Percentiles rank a stretch among this genome's conserved stretches.
Conservation (phyloP, 2,113 vertebrate species). For the Muscicapa adusta region DNA sequence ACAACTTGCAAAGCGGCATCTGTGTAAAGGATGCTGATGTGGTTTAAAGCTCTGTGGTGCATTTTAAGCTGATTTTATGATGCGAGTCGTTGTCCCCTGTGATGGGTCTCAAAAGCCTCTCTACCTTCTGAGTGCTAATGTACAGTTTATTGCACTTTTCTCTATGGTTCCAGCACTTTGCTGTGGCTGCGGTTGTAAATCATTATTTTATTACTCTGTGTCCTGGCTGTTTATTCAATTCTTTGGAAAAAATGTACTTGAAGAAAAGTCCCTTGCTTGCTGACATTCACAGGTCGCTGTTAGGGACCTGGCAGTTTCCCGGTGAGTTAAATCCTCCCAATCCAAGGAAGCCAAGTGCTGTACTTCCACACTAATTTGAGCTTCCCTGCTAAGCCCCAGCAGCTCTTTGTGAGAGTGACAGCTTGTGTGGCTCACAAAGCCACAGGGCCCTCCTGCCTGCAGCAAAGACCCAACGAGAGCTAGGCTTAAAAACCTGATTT, state of each 20-base stretch:
- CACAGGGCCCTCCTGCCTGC: neutral
- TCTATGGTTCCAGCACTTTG: neutral
- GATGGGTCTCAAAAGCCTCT: neutral
- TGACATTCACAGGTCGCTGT: neutral
- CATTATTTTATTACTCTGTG: neutral
- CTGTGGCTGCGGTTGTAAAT: neutral
- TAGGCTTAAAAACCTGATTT: neutral
- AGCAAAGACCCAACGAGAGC: neutral
- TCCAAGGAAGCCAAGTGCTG: neutral
- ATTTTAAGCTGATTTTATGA: conserved; percentile 47
- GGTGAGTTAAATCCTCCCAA: neutral
- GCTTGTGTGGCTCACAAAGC: conserved; percentile 29
- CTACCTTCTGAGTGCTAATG: neutral
- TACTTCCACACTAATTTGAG: conserved; percentile 26
- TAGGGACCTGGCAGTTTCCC: neutral
- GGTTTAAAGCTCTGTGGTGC: neutral
- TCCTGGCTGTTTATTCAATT: neutral
- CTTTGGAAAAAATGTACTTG: neutral
- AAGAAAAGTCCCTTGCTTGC: neutral
- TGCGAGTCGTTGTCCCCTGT: neutral
- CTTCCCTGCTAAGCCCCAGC: conserved; percentile 25
- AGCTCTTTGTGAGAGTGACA: conserved; percentile 5
- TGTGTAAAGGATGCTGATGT: conserved; percentile 14
- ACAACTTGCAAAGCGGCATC: neutral
- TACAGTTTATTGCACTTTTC: conserved; percentile 24